Evolutionary conservation across 1,140 invertebrate genomes (phyloP).

Genomic region (Ceratosolen solmsi): DNA sequence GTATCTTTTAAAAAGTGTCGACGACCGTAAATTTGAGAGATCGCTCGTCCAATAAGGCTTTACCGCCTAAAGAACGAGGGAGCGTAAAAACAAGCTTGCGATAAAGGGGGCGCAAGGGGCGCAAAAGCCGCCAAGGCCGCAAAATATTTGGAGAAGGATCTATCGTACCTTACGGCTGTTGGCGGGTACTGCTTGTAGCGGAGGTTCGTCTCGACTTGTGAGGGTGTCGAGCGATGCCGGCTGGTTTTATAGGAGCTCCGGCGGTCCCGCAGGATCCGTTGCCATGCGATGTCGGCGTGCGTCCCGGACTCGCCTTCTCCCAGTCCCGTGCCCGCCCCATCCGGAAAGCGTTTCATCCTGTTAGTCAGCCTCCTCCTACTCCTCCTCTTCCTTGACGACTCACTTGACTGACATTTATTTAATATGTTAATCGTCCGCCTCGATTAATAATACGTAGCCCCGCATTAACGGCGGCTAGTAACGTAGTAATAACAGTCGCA

Average conservation of each 20-base stretch:
- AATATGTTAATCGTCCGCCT: constrained; percentile 18
- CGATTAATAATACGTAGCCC: background rate
- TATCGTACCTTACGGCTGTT: constrained; percentile 7
- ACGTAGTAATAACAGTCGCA: background rate
- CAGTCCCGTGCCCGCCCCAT: too few relatives aligned
- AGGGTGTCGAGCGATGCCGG: constrained; percentile 8
- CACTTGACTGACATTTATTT: constrained; percentile 30
- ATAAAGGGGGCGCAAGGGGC: background rate
- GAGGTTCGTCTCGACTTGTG: constrained; percentile 19
- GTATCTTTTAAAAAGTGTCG: too few relatives aligned
- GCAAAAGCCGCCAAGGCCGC: background rate
- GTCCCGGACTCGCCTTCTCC: background rate
- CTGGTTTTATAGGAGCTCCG: constrained; percentile 17
- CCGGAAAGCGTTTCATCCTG: constrained; percentile 42
- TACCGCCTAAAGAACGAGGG: background rate
- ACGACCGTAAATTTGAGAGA: too few relatives aligned
- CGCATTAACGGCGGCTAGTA: background rate
- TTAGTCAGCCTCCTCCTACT: constrained; percentile 48
- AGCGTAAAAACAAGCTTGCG: background rate
- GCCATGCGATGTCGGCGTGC: constrained; percentile 53
- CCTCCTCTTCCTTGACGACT: constrained; percentile 54
- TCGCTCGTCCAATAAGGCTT: too few relatives aligned
- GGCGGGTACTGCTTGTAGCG: background rate
- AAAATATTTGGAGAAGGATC: too few relatives aligned
- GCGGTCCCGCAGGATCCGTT: constrained; percentile 53